A percentile compares a stretch with the other conserved stretches of the same genome.
Evolutionary conservation across 1,140 invertebrate genomes (phyloP).

Genomic region (Carposina sasakii): DNA sequence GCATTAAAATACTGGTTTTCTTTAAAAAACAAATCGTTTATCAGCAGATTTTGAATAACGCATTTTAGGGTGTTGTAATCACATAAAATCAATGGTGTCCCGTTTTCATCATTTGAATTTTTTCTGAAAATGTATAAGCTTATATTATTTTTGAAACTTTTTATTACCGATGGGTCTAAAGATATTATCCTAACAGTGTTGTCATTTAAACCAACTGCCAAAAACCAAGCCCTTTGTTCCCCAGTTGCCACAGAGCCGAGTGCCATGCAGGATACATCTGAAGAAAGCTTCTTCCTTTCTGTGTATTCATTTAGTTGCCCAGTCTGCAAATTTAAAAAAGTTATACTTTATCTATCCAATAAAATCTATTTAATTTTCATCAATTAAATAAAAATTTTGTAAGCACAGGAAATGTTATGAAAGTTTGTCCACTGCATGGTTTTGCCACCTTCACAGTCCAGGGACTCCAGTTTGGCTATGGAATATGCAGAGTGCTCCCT

Average conservation of each 20-base stretch:
- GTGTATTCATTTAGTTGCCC: constrained; percentile 99
- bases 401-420: not conserved
- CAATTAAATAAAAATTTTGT: not conserved
- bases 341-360: too few species aligned
- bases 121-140: constrained; percentile 12
- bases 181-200: constrained; percentile 99
- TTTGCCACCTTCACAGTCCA: constrained; percentile 67
- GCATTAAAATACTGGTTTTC: too few species aligned
- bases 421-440: constrained; percentile 65
- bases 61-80: constrained; percentile 69
- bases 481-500: constrained; percentile 64
- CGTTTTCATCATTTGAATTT: constrained; percentile 61
- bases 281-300: constrained; percentile 96
- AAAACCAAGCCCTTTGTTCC: constrained; percentile 96
- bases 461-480: constrained; percentile 65
- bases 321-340: constrained; percentile 77
- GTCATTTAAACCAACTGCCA: constrained; percentile 97
- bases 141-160: constrained; percentile 8
- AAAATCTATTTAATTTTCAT: not conserved
- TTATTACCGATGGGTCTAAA: constrained; percentile 89
- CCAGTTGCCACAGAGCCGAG: constrained; percentile 95
- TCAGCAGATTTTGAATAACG: constrained; percentile 67
- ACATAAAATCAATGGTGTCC: constrained; percentile 68
- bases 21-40: not conserved
- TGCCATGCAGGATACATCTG: constrained; percentile 99